Base-by-base conservation (phyloP, 2,797 vertebrate species). In the Synaphobranchus kaupii region DNA sequence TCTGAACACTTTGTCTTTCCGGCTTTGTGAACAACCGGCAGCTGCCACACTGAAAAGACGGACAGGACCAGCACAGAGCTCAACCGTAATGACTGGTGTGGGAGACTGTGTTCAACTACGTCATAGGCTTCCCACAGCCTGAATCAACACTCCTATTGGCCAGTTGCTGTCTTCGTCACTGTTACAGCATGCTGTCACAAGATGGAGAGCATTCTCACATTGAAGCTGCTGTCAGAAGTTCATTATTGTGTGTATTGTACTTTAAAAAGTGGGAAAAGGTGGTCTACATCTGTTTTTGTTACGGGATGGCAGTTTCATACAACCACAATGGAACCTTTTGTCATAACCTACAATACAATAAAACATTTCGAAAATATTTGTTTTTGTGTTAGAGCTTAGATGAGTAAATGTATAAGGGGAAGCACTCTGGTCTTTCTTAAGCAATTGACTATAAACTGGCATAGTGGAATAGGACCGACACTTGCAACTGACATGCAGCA, bases 21-120 rank as follows among this genome's bases (percentile, higher is more conserved):
- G 63, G 63, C 63, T 86, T 73, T 76, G 68, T 71, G 85, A 86
- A 50, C 47, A 48, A 63, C 66, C 48, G 85, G 85, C 48, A 52
- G 66, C 15, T 68, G 63, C 63, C 25, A 17, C 2, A 56, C 50
- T 56, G 50, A 56, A 56, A 34, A 84, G 82, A 84, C 82, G 20
- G 82, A 56, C 82, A 56, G 17, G 82, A 56, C n/a, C 82, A 76
- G 52, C 20, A 44, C 66, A 50, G 48, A 25, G 76, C 39, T 54
- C 12, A 86, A 50, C 54, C 28, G 9, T 68, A 68, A 68, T 68
- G n/a, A 4, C 63, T n/a, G 63, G 63, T 7, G 63, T 60, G 58
- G n/a, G 63, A 68, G 63, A 10, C 63, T 68, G 63, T 6, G 10
- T 22, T 4, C 4, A n/a, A 25, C 63, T 68, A 25, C 8, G n/a